Base-by-base conservation (phyloP, 2,888 invertebrate genomes). In the Girardia tigrina region DNA sequence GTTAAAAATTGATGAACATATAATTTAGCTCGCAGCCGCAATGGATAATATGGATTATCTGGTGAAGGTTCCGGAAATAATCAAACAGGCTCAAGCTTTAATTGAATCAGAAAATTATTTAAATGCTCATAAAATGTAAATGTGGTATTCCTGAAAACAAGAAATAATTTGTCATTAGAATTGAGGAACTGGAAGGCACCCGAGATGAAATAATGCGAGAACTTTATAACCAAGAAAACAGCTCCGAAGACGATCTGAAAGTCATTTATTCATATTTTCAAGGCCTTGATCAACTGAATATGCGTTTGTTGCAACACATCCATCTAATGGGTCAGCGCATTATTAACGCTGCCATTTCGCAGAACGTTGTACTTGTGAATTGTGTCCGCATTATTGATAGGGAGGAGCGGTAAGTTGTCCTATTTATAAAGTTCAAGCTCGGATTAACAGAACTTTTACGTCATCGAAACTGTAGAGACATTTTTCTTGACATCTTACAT, bases 111-210 rank as follows among this genome's bases (percentile, higher is more conserved):
- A 75, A n/a, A 70, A 75, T 26, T 23, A 36, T 29, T 23, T 75
- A 1, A 29, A 75, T 29, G 75, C 36, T 23, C 75, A 75, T 29
- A 75, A 75, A 75, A 73, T 75, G 75, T 75, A n/a, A 23, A 73
- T 72, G 16, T n/a, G n/a, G n/a, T n/a, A n/a, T n/a, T n/a, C n/a
- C n/a, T n/a, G n/a, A n/a, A 70, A 26, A 70, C 26, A 70, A 26
- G 56, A 29, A 72, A 72, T 73, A 73, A 26, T 73, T 2, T 26
- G 20, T 73, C 14, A 8, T 16, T 28, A 75, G 75, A 75, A 75
- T 75, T 42, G 74, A 75, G 74, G 75, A 75, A 23, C 42, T 75
- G 2, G 75, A 75, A 75, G 74, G 70, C 6, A 75, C 70, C 16
- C 28, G 72, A 26, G 75, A 75, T 36, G 75, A 75, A 71, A 23